Conservation (phyloP, 2,113 vertebrate species). For the Cyanistes caeruleus region DNA sequence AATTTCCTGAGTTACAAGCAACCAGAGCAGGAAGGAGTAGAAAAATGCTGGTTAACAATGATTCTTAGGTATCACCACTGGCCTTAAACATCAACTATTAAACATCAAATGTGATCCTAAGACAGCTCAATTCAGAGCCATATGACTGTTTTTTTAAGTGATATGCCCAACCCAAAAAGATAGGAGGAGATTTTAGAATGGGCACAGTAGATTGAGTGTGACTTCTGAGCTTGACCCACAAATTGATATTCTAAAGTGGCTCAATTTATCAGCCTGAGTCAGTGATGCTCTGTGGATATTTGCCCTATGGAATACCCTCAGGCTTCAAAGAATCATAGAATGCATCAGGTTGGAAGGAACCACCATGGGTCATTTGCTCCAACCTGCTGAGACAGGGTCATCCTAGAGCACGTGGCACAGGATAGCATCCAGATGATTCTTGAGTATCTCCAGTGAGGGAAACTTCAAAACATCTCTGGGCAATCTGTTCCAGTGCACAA, state of each 20-base stretch:
- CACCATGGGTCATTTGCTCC: background rate
- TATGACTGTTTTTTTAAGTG: background rate
- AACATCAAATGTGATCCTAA: background rate
- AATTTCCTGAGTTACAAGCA: constrained; percentile 2
- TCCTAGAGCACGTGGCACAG: background rate
- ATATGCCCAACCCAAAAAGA: background rate
- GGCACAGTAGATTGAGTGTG: background rate
- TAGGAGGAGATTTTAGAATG: background rate
- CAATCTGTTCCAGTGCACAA: background rate
- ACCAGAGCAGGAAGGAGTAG: background rate
- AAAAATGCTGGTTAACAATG: background rate
- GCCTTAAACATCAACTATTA: background rate
- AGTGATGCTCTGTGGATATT: background rate
- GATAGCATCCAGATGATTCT: background rate
- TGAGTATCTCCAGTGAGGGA: background rate
- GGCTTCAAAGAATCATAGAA: background rate
- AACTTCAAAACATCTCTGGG: background rate
- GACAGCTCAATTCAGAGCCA: background rate
- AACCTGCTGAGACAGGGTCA: background rate
- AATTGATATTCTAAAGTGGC: background rate
- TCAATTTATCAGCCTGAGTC: background rate
- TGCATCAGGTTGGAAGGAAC: background rate
- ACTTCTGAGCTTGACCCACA: background rate
- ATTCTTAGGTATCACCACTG: background rate
- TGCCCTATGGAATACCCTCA: background rate